Evolutionary conservation across 2,113 vertebrate species (phyloP).

Genomic region (Petrocephalus microphthalmus): DNA sequence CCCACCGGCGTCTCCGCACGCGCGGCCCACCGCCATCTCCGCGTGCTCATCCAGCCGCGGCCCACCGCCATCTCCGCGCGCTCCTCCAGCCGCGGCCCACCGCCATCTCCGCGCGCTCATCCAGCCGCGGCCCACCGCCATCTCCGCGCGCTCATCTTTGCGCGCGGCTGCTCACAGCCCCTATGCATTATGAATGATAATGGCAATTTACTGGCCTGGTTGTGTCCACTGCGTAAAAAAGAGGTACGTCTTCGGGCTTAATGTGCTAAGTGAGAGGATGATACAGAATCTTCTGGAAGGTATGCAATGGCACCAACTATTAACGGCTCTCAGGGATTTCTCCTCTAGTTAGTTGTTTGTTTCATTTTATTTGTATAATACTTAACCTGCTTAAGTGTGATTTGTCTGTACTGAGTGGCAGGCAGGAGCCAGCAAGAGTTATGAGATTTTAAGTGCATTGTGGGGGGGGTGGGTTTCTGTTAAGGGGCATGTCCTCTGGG

Average conservation of each 20-base stretch:
- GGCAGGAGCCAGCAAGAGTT: neutral
- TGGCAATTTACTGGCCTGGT: neutral
- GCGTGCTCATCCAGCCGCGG: neutral
- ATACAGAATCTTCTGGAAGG: neutral
- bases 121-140: no score
- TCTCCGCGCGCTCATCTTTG: no score
- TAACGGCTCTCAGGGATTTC: neutral
- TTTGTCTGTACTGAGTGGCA: neutral
- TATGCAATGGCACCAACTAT: neutral
- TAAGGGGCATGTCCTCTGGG: neutral
- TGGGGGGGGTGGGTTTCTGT: neutral
- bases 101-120: neutral
- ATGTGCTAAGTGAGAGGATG: neutral
- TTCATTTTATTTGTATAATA: neutral
- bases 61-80: no score
- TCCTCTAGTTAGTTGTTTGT: neutral
- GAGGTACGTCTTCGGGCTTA: neutral
- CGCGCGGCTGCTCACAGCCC: neutral
- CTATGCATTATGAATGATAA: constrained; percentile 7
- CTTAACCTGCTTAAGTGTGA: neutral
- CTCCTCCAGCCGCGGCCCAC: no score
- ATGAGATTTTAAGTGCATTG: neutral
- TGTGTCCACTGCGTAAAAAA: neutral
- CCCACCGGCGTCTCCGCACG: no score
- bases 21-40: neutral